A percentile compares a stretch with the other conserved stretches of the same genome.
These are phyloP conservation scores for Sciurus niger DNA, from an alignment of 2,113 vertebrate species.

Conservation along the genomic window DNA sequence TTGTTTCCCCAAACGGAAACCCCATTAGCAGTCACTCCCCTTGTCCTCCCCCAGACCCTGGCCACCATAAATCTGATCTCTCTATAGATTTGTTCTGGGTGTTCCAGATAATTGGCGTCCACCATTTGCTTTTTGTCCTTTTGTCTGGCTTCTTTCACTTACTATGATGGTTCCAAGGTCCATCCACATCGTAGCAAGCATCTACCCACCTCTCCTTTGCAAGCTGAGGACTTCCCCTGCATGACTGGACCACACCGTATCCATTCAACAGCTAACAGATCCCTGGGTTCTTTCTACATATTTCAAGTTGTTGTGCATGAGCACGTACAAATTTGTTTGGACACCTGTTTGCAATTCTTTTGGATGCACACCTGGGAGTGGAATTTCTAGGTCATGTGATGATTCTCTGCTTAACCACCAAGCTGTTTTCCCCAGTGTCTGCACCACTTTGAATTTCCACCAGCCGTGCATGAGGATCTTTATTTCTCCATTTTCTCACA, in stretches of 20 bases:
- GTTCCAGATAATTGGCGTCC: not conserved
- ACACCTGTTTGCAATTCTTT: not conserved
- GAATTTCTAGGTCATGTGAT: not conserved
- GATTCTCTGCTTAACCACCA: not conserved
- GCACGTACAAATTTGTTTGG: not conserved
- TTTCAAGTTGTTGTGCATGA: not conserved
- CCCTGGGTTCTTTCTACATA: not conserved
- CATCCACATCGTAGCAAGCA: accelerated
- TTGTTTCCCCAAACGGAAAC: not conserved
- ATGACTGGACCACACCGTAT: accelerated
- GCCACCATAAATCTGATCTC: not conserved
- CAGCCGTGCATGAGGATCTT: accelerated
- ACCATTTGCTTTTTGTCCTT: not conserved
- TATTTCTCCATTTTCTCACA: not conserved
- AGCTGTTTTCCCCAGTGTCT: not conserved
- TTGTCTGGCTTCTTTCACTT: not conserved
- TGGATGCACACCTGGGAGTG: not conserved
- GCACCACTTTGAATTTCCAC: not conserved
- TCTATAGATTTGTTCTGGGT: not conserved
- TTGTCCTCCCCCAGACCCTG: not conserved
- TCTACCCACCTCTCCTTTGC: not conserved
- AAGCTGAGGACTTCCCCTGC: not conserved
- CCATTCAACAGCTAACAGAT: not conserved
- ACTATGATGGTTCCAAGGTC: not conserved
- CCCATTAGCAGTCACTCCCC: not conserved